A percentile compares a stretch with the other conserved stretches of the same genome.
These are phyloP conservation scores for Cygnus atratus DNA, from an alignment of 2,113 vertebrate species.

Conservation along the genomic window DNA sequence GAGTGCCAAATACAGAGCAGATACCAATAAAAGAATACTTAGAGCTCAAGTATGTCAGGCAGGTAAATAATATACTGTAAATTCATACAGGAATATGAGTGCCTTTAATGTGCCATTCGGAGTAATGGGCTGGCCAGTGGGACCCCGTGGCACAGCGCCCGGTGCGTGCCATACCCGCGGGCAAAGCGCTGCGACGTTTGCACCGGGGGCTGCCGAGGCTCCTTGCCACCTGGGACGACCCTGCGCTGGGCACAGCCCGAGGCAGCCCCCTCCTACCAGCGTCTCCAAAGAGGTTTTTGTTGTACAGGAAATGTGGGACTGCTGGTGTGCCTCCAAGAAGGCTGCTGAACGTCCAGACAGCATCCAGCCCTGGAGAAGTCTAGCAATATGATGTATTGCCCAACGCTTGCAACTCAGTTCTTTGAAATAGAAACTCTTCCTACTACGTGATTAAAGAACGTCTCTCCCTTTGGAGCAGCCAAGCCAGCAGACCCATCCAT, in stretches of 20 bases:
- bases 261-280: rapidly evolving
- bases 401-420: not conserved
- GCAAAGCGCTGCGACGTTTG: not conserved
- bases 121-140: not conserved
- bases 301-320: not conserved
- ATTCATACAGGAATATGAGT: not conserved
- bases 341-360: not conserved
- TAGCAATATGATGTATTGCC: not conserved
- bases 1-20: constrained; percentile 21
- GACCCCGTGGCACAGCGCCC: rapidly evolving
- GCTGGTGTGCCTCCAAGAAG: not conserved
- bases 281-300: not conserved
- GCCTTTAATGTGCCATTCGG: not conserved
- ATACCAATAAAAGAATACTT: not conserved
- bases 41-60: not conserved
- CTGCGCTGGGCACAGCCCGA: rapidly evolving
- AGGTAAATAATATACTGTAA: not conserved
- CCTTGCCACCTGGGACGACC: not conserved
- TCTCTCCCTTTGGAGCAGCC: not conserved
- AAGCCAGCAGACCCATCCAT: not conserved
- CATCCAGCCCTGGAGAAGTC: not conserved
- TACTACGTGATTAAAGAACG: not conserved
- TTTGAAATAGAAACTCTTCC: not conserved
- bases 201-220: not conserved
- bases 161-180: rapidly evolving